A percentile compares a stretch with the other conserved stretches of the same genome.
Evolutionary conservation across 2,888 invertebrate species (phyloP).

Genomic region (Odontocolon sp.): DNA sequence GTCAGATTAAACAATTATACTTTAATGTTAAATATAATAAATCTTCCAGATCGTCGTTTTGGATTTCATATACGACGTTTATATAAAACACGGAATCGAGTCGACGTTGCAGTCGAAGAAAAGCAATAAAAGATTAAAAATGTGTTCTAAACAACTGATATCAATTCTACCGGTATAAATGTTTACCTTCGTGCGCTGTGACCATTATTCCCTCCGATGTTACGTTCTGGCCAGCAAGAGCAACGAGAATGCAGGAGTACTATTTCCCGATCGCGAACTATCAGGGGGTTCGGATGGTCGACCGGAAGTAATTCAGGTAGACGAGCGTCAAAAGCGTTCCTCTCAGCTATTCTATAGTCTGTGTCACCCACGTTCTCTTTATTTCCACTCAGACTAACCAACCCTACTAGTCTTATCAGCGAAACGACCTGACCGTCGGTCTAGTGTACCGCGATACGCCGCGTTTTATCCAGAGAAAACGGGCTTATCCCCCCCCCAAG

Average conservation of each 20-base stretch:
- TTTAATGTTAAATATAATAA: no score
- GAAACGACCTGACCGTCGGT: conserved; percentile 43
- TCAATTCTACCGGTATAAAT: conserved; percentile 16
- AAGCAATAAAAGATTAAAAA: no score
- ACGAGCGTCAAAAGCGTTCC: conserved; percentile 68
- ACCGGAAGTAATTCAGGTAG: conserved; percentile 68
- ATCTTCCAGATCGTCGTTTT: no score
- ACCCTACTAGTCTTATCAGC: conserved; percentile 46
- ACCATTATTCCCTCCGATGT: no score
- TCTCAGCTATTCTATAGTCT: conserved; percentile 63
- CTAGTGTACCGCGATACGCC: conserved; percentile 51
- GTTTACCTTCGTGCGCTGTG: conserved; percentile 5
- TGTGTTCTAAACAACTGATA: not conserved
- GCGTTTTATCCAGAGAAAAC: conserved; percentile 59
- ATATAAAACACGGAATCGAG: no score
- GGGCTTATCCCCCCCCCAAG: conserved; percentile 53
- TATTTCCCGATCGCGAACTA: conserved; percentile 7
- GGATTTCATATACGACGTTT: no score
- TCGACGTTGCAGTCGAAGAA: no score
- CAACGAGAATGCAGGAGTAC: conserved; percentile 22
- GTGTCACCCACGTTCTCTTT: conserved; percentile 29
- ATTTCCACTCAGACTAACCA: conserved; percentile 40
- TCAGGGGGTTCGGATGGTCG: conserved; percentile 64
- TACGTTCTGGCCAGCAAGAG: conserved; percentile 10
- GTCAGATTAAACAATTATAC: no score